These are phyloP conservation scores for Apostichopus parvimensis DNA, from an alignment of 35 echinoderm and acorn worm species.

Conservation along the genomic window DNA sequence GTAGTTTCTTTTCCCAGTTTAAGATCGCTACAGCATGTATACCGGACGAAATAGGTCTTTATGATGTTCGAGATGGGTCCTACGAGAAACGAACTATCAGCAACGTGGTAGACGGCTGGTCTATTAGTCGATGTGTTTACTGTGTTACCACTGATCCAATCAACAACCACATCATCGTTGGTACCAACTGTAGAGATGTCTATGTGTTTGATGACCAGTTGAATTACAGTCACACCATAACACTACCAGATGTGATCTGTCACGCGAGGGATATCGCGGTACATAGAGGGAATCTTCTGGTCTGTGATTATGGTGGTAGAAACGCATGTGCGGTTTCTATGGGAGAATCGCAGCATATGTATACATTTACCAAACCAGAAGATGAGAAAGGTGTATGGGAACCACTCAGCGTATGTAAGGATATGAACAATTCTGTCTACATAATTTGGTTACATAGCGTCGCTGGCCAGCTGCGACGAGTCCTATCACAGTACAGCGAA, in stretches of 20 bases:
- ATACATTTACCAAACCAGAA: not conserved
- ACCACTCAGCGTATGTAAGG: not conserved
- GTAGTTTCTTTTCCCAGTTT: not conserved
- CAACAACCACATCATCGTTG: not conserved
- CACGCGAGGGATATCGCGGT: no score
- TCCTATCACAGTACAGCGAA: not conserved
- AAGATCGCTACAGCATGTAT: not conserved
- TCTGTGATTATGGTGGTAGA: not conserved
- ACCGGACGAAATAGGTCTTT: not conserved
- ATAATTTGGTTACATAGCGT: not conserved
- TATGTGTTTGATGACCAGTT: no score
- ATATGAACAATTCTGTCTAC: not conserved
- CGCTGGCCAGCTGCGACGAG: not conserved
- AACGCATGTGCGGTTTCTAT: not conserved
- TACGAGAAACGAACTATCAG: not conserved
- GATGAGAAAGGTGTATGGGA: not conserved
- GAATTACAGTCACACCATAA: no score
- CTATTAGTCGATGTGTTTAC: not conserved
- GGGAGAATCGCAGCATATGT: not conserved
- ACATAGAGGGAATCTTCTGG: no score
- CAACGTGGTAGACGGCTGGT: not conserved
- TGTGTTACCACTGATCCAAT: slow-evolving; percentile 17
- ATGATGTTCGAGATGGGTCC: not conserved
- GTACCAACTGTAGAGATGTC: not conserved
- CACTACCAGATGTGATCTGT: no score